Evolutionary conservation across 2,113 vertebrate species (phyloP).

Genomic region (Chloropsis hardwickii): DNA sequence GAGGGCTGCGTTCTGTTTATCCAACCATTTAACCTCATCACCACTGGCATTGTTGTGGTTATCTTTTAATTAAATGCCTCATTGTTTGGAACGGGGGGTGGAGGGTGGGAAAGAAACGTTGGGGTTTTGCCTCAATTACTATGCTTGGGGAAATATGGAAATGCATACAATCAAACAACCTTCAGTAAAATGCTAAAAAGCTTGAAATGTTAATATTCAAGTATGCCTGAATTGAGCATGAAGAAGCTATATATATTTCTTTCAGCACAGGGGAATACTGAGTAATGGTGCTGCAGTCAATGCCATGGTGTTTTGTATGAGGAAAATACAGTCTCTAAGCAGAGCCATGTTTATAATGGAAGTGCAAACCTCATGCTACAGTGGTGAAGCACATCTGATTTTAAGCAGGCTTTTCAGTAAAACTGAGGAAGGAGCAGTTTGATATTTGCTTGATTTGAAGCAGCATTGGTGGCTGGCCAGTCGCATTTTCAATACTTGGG

Average conservation of each 20-base stretch:
- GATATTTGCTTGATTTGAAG: conserved; percentile 23
- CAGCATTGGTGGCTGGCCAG: conserved; percentile 11
- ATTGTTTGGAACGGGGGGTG: conserved; percentile 25
- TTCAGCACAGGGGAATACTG: not conserved
- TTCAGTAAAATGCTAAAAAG: not conserved
- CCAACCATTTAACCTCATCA: conserved; percentile 49
- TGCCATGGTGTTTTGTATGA: not conserved
- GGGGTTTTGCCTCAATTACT: conserved; percentile 6
- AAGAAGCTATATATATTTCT: not conserved
- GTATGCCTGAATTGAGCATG: not conserved
- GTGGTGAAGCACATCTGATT: not conserved
- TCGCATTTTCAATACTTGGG: not conserved
- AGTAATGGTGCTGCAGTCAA: not conserved
- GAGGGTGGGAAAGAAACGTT: conserved; percentile 33
- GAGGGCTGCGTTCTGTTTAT: conserved; percentile 45
- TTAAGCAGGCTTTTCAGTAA: conserved; percentile 19
- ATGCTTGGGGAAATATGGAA: not conserved
- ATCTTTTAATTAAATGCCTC: conserved; percentile 33
- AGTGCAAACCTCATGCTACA: not conserved
- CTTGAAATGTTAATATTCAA: not conserved
- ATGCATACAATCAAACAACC: not conserved
- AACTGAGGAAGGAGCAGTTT: conserved; percentile 20
- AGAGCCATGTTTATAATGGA: not conserved
- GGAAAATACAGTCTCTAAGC: not conserved
- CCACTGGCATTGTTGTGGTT: conserved; percentile 46